A percentile compares a stretch with the other conserved stretches of the same genome.
These are phyloP conservation scores for Acanthurus leucopareius DNA, from an alignment of 2,797 vertebrate species.

Conservation along the genomic window DNA sequence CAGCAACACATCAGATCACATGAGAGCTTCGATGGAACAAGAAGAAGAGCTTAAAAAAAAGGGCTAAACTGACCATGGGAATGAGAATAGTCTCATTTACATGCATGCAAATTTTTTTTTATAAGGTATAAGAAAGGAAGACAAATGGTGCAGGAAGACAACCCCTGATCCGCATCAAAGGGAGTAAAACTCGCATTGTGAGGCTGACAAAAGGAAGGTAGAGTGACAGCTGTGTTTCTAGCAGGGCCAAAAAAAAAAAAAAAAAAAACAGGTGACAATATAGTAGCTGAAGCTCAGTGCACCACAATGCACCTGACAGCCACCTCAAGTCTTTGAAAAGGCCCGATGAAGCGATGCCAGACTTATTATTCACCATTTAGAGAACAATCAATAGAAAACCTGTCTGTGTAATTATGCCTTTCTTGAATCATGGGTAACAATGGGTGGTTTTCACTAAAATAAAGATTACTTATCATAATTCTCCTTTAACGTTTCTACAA, in stretches of 20 bases:
- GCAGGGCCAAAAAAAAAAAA: neutral
- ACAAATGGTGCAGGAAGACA: neutral
- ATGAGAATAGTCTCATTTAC: neutral
- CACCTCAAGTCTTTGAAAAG: neutral
- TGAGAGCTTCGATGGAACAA: slow-evolving; percentile 25
- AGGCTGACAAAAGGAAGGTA: slow-evolving; percentile 8
- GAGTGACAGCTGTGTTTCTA: slow-evolving; percentile 48
- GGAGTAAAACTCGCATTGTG: neutral
- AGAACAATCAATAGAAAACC: neutral
- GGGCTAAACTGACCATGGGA: neutral
- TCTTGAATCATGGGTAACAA: too few relatives aligned
- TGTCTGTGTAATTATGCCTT: neutral
- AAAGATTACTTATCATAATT: fast-evolving
- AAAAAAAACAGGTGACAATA: neutral
- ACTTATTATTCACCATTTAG: neutral
- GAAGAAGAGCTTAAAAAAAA: neutral
- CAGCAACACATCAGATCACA: slow-evolving; percentile 61
- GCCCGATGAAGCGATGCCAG: slow-evolving; percentile 31
- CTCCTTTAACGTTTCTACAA: neutral
- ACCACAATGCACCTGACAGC: neutral
- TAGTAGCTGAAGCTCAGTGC: neutral
- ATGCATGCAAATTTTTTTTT: neutral
- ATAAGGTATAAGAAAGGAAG: neutral
- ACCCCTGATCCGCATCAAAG: neutral
- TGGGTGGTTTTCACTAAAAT: too few relatives aligned